Percentiles rank a stretch among this genome's conserved stretches.
phyloP scores from a whole-genome alignment of 2,888 invertebrate genomes.

The Caenorhabditis sp. region DNA sequence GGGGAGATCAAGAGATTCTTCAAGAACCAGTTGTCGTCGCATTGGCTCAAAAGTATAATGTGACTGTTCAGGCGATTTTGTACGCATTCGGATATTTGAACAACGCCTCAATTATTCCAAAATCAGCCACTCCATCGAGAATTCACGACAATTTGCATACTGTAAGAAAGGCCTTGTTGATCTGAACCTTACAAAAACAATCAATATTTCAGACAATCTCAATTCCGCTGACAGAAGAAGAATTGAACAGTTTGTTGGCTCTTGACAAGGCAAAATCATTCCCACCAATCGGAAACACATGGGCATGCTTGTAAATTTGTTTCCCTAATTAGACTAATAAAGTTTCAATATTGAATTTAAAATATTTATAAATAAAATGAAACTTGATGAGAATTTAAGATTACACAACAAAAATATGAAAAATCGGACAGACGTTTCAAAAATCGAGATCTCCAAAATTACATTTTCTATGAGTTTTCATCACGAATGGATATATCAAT shows the following conservation, averaged over 20 bases:
- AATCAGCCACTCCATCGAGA: conserved; percentile 49
- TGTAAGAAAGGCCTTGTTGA: conserved; percentile 16
- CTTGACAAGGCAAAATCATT: neutral
- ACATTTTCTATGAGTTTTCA: too few species aligned
- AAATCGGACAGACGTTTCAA: neutral
- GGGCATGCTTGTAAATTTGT: neutral
- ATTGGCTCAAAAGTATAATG: conserved; percentile 76
- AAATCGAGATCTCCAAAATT: neutral
- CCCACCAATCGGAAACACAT: conserved; percentile 5
- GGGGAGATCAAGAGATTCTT: conserved; percentile 72
- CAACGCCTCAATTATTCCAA: conserved; percentile 52
- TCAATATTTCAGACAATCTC: neutral
- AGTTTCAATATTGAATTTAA: neutral
- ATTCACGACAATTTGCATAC: conserved; percentile 50
- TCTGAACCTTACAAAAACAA: neutral
- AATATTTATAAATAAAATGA: conserved; percentile 1
- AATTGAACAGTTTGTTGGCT: neutral
- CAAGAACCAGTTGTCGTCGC: conserved; percentile 75
- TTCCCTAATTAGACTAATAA: neutral
- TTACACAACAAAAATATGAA: neutral
- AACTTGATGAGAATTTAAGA: neutral
- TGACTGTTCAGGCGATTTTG: conserved; percentile 50
- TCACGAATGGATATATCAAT: too few species aligned
- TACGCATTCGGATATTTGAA: conserved; percentile 50
- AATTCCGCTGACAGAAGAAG: neutral